Percentiles rank a stretch among this genome's conserved stretches.
These are phyloP conservation scores for Pogona vitticeps DNA, from an alignment of 2,113 vertebrate species.

Conservation along the genomic window DNA sequence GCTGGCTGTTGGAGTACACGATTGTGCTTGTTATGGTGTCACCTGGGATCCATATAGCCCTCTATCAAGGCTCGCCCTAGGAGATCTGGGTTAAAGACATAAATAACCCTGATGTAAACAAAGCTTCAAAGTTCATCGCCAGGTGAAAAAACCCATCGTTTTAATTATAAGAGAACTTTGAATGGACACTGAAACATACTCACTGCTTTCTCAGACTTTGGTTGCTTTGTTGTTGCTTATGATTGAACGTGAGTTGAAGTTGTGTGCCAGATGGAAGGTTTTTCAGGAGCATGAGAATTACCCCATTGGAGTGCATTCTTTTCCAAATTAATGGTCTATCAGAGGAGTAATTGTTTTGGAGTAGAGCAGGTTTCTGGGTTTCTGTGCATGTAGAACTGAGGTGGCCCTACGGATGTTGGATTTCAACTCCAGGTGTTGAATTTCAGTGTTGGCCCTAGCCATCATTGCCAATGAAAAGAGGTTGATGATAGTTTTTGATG, in stretches of 20 bases:
- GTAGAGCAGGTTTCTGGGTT: not conserved
- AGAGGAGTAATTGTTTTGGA: not conserved
- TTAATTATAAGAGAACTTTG: not conserved
- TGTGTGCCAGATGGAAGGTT: not conserved
- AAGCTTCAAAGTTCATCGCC: slow-evolving; percentile 21
- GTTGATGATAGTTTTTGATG: not conserved
- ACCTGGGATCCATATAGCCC: not conserved
- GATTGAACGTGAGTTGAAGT: too few species aligned
- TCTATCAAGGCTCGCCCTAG: not conserved
- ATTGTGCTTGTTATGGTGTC: not conserved
- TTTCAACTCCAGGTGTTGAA: not conserved
- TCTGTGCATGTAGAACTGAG: not conserved
- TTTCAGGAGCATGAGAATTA: not conserved
- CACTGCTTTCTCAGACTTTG: not conserved
- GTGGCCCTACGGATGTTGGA: too few species aligned
- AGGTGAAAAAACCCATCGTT: not conserved
- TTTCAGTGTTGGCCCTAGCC: not conserved
- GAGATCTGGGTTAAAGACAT: slow-evolving; percentile 9
- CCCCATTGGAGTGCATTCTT: not conserved
- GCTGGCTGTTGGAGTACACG: not conserved
- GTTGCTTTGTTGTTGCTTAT: not conserved
- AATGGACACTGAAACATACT: not conserved
- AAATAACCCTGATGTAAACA: slow-evolving; percentile 1
- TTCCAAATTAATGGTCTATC: not conserved
- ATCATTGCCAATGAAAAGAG: not conserved